phyloP scores from a whole-genome alignment of 2,888 invertebrate genomes.

The Dryobotodes eremita region DNA sequence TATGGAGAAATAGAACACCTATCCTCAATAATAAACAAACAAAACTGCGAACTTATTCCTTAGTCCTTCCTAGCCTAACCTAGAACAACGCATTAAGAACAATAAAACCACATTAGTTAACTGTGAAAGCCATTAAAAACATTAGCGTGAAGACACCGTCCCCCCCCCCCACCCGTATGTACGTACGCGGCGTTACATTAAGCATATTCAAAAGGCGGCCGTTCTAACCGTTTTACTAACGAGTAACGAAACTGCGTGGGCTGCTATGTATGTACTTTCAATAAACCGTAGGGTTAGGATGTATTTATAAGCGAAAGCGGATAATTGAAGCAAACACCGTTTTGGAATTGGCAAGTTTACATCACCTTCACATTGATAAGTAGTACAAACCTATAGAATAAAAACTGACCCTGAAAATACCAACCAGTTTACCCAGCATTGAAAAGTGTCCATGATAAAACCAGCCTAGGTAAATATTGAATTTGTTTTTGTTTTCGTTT shows the following conservation, averaged over 20 bases:
- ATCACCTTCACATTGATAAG: neutral
- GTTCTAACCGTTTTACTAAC: conserved; percentile 70
- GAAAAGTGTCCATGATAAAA: neutral
- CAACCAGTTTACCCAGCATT: neutral
- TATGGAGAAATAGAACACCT: too few species aligned
- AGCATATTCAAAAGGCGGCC: conserved; percentile 63
- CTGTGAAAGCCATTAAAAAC: conserved; percentile 42
- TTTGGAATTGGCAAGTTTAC: neutral
- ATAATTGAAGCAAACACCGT: neutral
- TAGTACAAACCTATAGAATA: neutral
- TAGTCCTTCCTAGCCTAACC: neutral
- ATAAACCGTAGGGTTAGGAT: conserved; percentile 59
- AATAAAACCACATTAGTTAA: conserved; percentile 37
- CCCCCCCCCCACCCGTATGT: too few species aligned
- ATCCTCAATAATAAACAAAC: neutral
- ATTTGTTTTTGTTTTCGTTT: too few species aligned
- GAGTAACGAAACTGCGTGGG: conserved; percentile 72
- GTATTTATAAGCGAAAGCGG: conserved; percentile 30
- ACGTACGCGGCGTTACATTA: conserved; percentile 57
- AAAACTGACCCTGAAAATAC: neutral
- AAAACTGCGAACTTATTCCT: neutral
- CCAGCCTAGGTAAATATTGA: too few species aligned
- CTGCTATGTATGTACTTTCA: conserved; percentile 69
- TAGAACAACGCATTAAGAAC: conserved; percentile 33
- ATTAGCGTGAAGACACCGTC: conserved; percentile 38